These are phyloP conservation scores for Pyralis farinalis DNA, from an alignment of 2,888 invertebrate genomes.

Conservation along the genomic window DNA sequence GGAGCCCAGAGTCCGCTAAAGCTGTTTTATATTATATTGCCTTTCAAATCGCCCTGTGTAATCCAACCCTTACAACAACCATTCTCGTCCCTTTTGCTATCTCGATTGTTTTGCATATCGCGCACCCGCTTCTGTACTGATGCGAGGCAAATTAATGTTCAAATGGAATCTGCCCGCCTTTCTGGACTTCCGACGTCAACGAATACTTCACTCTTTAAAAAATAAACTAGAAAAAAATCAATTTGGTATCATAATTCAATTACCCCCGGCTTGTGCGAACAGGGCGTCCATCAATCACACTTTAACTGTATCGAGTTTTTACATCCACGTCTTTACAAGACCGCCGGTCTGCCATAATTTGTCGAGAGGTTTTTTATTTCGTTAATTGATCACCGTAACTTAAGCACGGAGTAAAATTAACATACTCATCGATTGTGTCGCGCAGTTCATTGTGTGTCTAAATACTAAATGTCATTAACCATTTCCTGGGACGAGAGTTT, in stretches of 20 bases:
- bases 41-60: constrained; percentile 16
- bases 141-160: constrained; percentile 70
- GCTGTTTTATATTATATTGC: no score
- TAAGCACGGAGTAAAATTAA: constrained; percentile 40
- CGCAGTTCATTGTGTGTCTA: constrained; percentile 50
- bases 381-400: constrained; percentile 62
- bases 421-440: constrained; percentile 40
- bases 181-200: constrained; percentile 46
- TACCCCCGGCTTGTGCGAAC: constrained; percentile 49
- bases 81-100: constrained; percentile 49
- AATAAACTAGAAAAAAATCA: constrained; percentile 26
- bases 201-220: constrained; percentile 24
- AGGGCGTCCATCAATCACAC: constrained; percentile 70
- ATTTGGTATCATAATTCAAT: constrained; percentile 71
- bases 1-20: no score
- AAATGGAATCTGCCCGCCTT: constrained; percentile 53
- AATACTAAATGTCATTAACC: constrained; percentile 72
- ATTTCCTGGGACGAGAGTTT: constrained; percentile 67
- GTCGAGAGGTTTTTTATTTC: constrained; percentile 64
- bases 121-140: constrained; percentile 50
- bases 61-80: constrained; percentile 21
- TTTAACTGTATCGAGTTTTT: constrained; percentile 76
- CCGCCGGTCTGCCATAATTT: constrained; percentile 60
- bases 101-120: constrained; percentile 77
- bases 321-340: constrained; percentile 47